Percentiles rank a stretch among this genome's conserved stretches.
These are phyloP conservation scores for Cephus nigrinus DNA, from an alignment of 2,888 invertebrate genomes.

Conservation along the genomic window DNA sequence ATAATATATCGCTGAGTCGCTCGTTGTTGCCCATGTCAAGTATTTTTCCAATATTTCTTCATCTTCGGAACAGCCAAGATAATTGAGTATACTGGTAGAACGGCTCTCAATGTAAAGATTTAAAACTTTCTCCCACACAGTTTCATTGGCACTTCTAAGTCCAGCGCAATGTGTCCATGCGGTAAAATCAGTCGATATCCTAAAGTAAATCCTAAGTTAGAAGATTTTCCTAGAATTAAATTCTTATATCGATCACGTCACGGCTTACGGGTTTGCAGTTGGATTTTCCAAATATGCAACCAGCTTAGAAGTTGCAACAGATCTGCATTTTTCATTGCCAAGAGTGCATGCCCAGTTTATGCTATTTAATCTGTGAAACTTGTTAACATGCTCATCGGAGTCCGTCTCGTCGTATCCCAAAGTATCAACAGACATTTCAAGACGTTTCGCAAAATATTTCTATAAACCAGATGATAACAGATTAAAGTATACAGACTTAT, in stretches of 20 bases:
- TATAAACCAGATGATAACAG: constrained; percentile 25
- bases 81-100: constrained; percentile 46
- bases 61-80: constrained; percentile 64
- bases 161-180: constrained; percentile 66
- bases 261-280: constrained; percentile 30
- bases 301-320: constrained; percentile 40
- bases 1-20: constrained; percentile 7
- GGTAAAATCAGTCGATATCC: constrained; percentile 66
- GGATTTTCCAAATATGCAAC: constrained; percentile 20
- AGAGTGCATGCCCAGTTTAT: constrained; percentile 60
- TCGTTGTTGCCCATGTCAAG: constrained; percentile 19
- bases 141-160: constrained; percentile 42
- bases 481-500: no score
- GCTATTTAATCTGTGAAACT: constrained; percentile 47
- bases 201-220: constrained; percentile 36
- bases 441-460: constrained; percentile 48
- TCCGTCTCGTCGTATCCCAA: constrained; percentile 44
- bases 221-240: not conserved
- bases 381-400: constrained; percentile 45
- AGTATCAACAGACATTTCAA: constrained; percentile 42
- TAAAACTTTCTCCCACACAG: constrained; percentile 33
- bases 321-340: constrained; percentile 57
- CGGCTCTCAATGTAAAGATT: constrained; percentile 67
- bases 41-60: constrained; percentile 58
- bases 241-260: not conserved